Evolutionary conservation across 2,797 vertebrate species (phyloP), one percentile per base, ranked within the genome.

Genomic region (Crocidura indochinensis): DNA sequence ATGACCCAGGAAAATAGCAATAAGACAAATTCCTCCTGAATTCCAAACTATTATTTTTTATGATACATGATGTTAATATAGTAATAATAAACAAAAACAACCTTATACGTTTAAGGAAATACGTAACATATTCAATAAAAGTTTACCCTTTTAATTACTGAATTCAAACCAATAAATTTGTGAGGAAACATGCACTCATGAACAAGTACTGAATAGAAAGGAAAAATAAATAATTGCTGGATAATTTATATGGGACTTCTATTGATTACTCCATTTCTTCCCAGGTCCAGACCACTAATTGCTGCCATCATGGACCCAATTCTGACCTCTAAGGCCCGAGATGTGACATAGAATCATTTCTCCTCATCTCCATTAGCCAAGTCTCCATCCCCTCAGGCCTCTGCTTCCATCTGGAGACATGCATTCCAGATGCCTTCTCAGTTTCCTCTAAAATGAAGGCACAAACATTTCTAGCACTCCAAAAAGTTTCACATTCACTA

Each of bases 401-500:
- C 62, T 89, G 27, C 62, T 91, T 22, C 73, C 67, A 51, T 53
- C 71, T 89, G 67, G 64, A 94, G 19, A 86, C 64, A 68, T 11
- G 14, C 12, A 79, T 78, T 68, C 46, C 79, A 84, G 29, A 38
- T 38, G 27, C 31, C 29, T 68, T 72, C 44, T 75, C 81, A 49
- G 1, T 19, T 91, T 22, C 15, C n/a, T 88, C 26, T 84, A n/a
- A 87, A 90, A 77, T 46, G 29, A 90, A 80, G 64, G 8, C 60
- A 65, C 73, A 20, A 27, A 46, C 3, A 53, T 90, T 64, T 8
- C 10, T n/a, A 53, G 3, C 10, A 31, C 38, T 68, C 56, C 14
- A 17, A 60, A 60, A 20, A 20, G 7, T 19, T 60, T 17, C 56
- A 60, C 19, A 68, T 44, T 3, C 29, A 31, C 29, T 51, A 2